Evolutionary conservation across 2,888 invertebrate species (phyloP).

Genomic region (Phanerotoma sp.): DNA sequence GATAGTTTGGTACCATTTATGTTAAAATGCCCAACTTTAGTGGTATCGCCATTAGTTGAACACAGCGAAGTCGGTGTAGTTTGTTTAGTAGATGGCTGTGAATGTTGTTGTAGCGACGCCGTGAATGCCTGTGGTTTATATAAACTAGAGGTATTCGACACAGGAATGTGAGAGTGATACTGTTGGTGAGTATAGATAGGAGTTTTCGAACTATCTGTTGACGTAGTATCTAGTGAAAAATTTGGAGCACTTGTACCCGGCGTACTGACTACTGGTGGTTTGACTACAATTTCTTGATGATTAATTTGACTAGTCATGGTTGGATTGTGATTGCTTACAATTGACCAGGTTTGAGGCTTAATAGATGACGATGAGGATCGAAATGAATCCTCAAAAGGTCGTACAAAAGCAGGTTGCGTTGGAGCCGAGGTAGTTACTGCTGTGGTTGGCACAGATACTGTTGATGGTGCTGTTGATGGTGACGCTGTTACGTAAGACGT

Average conservation of each 20-base stretch:
- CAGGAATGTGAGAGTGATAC: constrained; percentile 47
- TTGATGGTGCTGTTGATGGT: constrained; percentile 2
- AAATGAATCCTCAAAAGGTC: constrained; percentile 56
- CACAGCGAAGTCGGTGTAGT: not conserved
- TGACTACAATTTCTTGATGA: constrained; percentile 41
- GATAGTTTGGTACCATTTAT: constrained; percentile 25
- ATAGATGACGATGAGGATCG: constrained; percentile 38
- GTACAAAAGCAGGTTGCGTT: constrained; percentile 49
- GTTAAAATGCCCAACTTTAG: constrained; percentile 8
- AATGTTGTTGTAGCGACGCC: constrained; percentile 13
- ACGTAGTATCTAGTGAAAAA: constrained; percentile 15
- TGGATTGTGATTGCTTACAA: constrained; percentile 45
- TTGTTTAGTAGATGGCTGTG: not conserved
- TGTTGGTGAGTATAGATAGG: constrained; percentile 38
- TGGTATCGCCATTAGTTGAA: constrained; percentile 6
- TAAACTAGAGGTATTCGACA: constrained; percentile 44
- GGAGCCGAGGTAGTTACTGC: constrained; percentile 13
- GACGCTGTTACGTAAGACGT: constrained; percentile 21
- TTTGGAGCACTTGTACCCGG: not conserved
- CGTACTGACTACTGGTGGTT: constrained; percentile 30
- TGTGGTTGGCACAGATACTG: constrained; percentile 12
- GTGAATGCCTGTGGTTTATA: constrained; percentile 43
- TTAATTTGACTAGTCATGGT: constrained; percentile 44
- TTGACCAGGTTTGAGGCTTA: constrained; percentile 43
- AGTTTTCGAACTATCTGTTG: constrained; percentile 26